Conservation (phyloP, 2,888 invertebrate genomes). For the Tricholauxania praeusta region DNA sequence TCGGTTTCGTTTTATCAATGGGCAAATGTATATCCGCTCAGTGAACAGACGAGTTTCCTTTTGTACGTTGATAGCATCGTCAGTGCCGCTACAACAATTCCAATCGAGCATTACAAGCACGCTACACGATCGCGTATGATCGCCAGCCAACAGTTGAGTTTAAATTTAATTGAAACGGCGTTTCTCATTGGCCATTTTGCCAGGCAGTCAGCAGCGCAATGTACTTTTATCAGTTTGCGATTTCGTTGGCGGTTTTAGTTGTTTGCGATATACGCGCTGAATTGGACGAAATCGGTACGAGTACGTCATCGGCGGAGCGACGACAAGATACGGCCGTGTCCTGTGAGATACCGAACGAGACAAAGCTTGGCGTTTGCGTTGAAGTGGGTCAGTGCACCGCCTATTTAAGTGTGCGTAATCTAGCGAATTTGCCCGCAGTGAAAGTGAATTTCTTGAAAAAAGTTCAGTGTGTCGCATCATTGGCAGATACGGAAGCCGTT, state of each 20-base stretch:
- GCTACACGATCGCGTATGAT: constrained; percentile 16
- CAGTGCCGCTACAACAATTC: background rate
- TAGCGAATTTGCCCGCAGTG: constrained; percentile 58
- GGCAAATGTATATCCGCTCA: background rate
- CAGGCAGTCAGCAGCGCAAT: constrained; percentile 16
- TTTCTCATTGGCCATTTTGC: background rate
- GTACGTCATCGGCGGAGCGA: constrained; percentile 27
- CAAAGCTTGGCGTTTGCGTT: constrained; percentile 60
- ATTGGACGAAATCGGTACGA: constrained; percentile 39
- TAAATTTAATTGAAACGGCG: background rate
- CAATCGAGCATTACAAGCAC: constrained; percentile 21
- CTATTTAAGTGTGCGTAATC: constrained; percentile 62
- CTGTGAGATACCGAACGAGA: constrained; percentile 66
- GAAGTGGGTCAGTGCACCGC: constrained; percentile 58
- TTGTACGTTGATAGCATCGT: too few relatives aligned
- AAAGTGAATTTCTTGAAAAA: constrained; percentile 63
- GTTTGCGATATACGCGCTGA: constrained; percentile 43
- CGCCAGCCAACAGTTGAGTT: constrained; percentile 1
- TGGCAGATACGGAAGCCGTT: constrained; percentile 25
- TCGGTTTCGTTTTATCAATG: constrained; percentile 12
- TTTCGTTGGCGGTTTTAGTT: constrained; percentile 44
- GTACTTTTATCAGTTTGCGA: constrained; percentile 36
- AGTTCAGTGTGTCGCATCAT: constrained; percentile 59
- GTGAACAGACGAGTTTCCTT: background rate
- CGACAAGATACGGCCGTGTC: constrained; percentile 25